Evolutionary conservation across 2,113 vertebrate genomes (phyloP).

Genomic region (Oostethus manadensis): DNA sequence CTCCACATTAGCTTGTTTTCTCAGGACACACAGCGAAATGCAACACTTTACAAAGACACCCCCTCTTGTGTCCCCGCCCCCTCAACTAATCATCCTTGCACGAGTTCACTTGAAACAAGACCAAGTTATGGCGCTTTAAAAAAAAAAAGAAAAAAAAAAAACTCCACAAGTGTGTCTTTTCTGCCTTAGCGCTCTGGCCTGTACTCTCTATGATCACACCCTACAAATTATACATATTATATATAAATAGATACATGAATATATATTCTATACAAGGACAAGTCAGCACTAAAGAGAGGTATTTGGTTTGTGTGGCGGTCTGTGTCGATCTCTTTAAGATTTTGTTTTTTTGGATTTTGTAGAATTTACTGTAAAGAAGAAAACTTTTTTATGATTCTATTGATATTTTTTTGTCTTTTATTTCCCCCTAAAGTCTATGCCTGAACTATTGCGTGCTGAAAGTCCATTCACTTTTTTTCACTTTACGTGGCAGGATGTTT

Average conservation of each 20-base stretch:
- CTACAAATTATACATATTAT: constrained; percentile 64
- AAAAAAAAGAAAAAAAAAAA: constrained; percentile 4
- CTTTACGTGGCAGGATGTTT: constrained; percentile 60
- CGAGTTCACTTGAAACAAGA: constrained; percentile 1
- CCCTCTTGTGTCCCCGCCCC: constrained; percentile 6
- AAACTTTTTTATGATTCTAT: constrained; percentile 63
- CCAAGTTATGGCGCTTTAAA: not conserved
- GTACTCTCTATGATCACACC: constrained; percentile 55
- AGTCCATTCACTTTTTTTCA: constrained; percentile 46
- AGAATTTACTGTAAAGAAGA: constrained; percentile 69
- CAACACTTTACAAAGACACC: constrained; percentile 21
- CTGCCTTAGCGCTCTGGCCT: constrained; percentile 63
- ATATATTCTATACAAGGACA: constrained; percentile 64
- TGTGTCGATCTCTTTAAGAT: constrained; percentile 46
- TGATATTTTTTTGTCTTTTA: constrained; percentile 34
- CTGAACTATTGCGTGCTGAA: constrained; percentile 61
- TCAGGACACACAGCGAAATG: constrained; percentile 39
- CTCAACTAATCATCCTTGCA: not conserved
- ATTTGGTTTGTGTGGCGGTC: constrained; percentile 38
- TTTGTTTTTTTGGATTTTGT: constrained; percentile 63
- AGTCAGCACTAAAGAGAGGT: constrained; percentile 39
- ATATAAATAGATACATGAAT: constrained; percentile 64
- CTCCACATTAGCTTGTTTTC: constrained; percentile 25
- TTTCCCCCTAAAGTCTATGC: constrained; percentile 41
- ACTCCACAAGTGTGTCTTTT: constrained; percentile 41